Base-by-base conservation (phyloP, 2,113 vertebrate species). In the Saiga tatarica region DNA sequence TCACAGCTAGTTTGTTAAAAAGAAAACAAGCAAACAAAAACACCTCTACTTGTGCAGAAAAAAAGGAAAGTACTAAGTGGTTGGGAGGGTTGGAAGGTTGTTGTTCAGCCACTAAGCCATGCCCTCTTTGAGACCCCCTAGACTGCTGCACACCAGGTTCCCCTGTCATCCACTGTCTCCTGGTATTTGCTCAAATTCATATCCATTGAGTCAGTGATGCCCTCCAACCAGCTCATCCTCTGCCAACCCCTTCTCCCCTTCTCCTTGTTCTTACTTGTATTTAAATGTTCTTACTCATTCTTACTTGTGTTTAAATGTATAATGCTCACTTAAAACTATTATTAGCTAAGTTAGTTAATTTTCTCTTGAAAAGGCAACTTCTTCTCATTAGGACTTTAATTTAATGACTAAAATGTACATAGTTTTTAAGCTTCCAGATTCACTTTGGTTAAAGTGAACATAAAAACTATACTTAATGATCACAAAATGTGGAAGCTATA, bases 281-380 rank as follows among this genome's bases (percentile, higher is more conserved):
- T 71, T 71, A 71, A 71, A 23, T 71, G 4, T 71, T 36, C 64
- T 23, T 36, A 23, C n/a, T 71, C 64, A 71, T 36, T 71, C 1
- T 36, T 30, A 89, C 78, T 93, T 95, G 30, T 2, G 26, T 71
- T 90, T 96, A 71, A 94, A 39, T 95, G 64, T 89, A 47, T 50
- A n/a, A 28, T 8, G 71, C 45, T n/a, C 79, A 71, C 71, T 91
- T 50, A 91, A 85, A 12, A 10, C 30, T 87, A 82, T 94, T 96
- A 67, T 47, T 45, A 81, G n/a, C 62, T 6, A 1, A 96, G 95
- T 87, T 86, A 53, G n/a, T 36, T 64, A 53, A 57, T 33, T 30
- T 87, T 89, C 42, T 78, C 57, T 94, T 92, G 76, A 90, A 87
- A 92, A 84, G 53, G 81, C n/a, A 89, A 64, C 71, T 89, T 95